Evolutionary conservation across 1,140 invertebrate species (phyloP), one percentile per base, ranked within the genome.

Genomic region (Rhopalosiphum padi): DNA sequence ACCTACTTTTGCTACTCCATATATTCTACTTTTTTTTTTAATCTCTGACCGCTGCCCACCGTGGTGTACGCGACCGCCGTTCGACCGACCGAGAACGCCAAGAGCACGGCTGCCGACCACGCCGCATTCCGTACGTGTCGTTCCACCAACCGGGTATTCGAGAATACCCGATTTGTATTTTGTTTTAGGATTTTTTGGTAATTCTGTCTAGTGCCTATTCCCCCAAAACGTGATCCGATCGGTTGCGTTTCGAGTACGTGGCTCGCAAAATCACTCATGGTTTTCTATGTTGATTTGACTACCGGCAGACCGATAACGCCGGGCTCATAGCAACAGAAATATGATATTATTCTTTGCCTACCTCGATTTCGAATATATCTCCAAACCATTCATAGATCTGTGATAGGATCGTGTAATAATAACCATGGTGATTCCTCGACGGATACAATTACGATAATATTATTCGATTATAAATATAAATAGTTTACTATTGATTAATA

Each of bases 41-140:
- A 51, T 51, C 48, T 51, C 55, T 60, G 55, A 60, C 55, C 55
- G 55, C 55, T 30, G 25, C 30, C 55, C 55, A 30, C 25, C 55
- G 23, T 60, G 25, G 8, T 30, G 8, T 30, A 30, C 55, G 9
- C 55, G 55, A 60, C 55, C 55, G 55, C 55, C 55, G 55, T 60
- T 25, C 55, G 55, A 60, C 55, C 55, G 25, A 60, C 23, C 60
- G 11, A 68, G 30, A 68, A 68, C 30, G 30, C 30, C 30, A 35
- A 11, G 30, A 68, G 30, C 60, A 77, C 60, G 60, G 60, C n/a
- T 18, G 15, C 60, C 60, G 60, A 18, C 15, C 60, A 77, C 30
- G 60, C 60, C n/a, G 60, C 60, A 77, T 77, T n/a, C 60, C 30
- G 60, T 77, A 77, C 60, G 60, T 77, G 60, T 77, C 60, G 60